phyloP scores from a whole-genome alignment of 1,140 invertebrate species.

The Berghia stephanieae region DNA sequence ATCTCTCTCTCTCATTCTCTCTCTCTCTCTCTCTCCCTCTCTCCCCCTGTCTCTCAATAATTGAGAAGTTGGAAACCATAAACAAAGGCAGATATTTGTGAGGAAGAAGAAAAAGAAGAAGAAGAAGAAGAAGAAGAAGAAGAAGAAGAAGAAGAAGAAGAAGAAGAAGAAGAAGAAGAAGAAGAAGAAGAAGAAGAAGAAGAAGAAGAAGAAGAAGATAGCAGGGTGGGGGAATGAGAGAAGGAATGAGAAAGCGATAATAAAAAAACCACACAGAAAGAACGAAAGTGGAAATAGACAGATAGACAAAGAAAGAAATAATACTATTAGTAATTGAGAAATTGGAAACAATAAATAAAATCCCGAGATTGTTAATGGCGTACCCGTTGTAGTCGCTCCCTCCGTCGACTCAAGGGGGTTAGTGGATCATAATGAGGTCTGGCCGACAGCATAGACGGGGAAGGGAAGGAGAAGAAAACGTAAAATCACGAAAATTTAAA shows the following conservation, averaged over 20 bases:
- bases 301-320: conserved; percentile 2
- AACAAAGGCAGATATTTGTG: background rate
- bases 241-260: too few relatives aligned
- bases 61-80: too few relatives aligned
- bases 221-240: background rate
- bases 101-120: background rate
- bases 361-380: background rate
- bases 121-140: conserved; percentile 16
- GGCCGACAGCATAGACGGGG: too few relatives aligned
- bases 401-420: too few relatives aligned
- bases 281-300: background rate
- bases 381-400: background rate
- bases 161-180: background rate
- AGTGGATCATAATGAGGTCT: too few relatives aligned
- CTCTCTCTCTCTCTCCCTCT: background rate
- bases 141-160: conserved; percentile 8
- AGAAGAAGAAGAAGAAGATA: background rate
- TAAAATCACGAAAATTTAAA: too few relatives aligned
- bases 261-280: conserved; percentile 5
- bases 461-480: too few relatives aligned
- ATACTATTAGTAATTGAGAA: background rate
- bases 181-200: background rate
- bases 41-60: too few relatives aligned
- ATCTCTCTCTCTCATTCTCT: conserved; percentile 9
- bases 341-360: background rate